Base-by-base conservation (phyloP, 2,113 vertebrate species). In the Lepus timidus region DNA sequence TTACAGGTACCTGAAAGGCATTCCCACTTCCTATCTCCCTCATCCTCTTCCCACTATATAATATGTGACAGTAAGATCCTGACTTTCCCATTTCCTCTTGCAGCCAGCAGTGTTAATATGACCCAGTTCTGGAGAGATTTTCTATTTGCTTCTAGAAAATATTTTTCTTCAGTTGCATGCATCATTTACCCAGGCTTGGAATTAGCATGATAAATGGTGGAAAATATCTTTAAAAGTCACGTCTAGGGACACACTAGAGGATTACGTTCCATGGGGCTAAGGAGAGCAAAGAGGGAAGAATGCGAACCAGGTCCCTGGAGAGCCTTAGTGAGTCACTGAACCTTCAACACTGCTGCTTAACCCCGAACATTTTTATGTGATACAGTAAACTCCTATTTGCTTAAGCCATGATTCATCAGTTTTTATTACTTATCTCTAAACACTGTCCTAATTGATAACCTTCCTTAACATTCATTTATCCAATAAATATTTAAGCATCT, bases 391-490 rank as follows among this genome's bases (percentile, higher is more conserved):
- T 36, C 7, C 10, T 70, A 49, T 25, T 64, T 86, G 27, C 44
- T 73, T 27, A 90, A 90, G 27, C 6, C 27, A 85, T 16, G 82
- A 49, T 82, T 82, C 29, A 83, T 90, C 36, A 55, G 22, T 81
- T 88, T 89, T 90, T 90, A 76, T 88, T 88, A n/a, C 44, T 85
- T 85, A 33, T 36, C 61, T 88, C 17, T 87, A 61, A 93, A 79
- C 29, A 88, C 39, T 73, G 2, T 67, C 27, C 6, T 81, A 88
- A 91, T 68, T 91, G 64, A 78, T 93, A 29, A 39, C n/a, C 39
- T 88, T 68, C 67, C 51, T 95, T 91, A 78, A 83, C 23, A 91
- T 85, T 94, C 17, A 76, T 68, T 76, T 91, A 85, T 94, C 88
- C 55, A 64, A 70, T 91, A 88, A 78, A 82, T 93, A 89, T 93